Evolutionary conservation across 2,888 invertebrate genomes (phyloP), one percentile per base, ranked within the genome.

Genomic region (Schizaphis graminum): DNA sequence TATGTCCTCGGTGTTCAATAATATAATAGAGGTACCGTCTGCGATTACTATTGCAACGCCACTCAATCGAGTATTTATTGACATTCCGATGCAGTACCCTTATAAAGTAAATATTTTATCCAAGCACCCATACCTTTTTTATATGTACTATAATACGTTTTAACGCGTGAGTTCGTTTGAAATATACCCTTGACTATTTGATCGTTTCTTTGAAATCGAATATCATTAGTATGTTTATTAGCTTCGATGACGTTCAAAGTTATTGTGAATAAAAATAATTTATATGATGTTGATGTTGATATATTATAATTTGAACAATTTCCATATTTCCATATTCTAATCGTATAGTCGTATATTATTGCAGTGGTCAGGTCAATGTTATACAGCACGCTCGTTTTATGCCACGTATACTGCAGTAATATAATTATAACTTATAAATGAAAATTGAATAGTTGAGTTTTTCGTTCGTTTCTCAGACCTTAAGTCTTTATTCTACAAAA

Each of bases 131-230:
- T 44, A 53, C 77, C 7, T 77, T 77, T 77, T 57, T 53, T 67
- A 41, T 21, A 53, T n/a, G 49, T 35, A 87, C n/a, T 35, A 77
- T 35, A 21, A 77, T 35, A 77, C 77, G 35, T 77, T 53, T 87
- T 87, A 49, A 87, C 49, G 53, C 87, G n/a, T 87, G 49, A 44
- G 10, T 53, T 53, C 47, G 49, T 49, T 61, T 89, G 89, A 61
- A 56, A 89, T 53, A 57, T 49, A 53, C 57, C 57, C 8, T 44
- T 10, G 11, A n/a, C 90, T 28, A 57, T 35, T 90, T 47, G 7
- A 57, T 67, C 41, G 24, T 49, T 87, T 53, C 87, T 87, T 87
- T 87, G 49, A 87, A 87, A 87, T 49, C 87, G 49, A 28, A 44
- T 44, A 44, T 11, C 85, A 44, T 85, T 53, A 35, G 77, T 87